A percentile compares a stretch with the other conserved stretches of the same genome.
phyloP scores from a whole-genome alignment of 1,140 invertebrate genomes.

The Micrasema minimum region DNA sequence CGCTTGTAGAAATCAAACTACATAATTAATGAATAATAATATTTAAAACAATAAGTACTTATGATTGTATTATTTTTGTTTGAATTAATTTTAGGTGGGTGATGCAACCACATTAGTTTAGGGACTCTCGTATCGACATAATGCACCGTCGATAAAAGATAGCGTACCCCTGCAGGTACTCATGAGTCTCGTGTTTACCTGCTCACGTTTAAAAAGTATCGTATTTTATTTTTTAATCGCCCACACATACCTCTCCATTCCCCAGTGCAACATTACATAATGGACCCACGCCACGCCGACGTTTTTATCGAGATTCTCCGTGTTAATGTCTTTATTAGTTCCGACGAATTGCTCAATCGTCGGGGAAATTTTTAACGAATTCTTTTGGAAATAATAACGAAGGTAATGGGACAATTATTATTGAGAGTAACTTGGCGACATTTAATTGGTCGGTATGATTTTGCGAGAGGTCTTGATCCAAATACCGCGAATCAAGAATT shows the following conservation, averaged over 20 bases:
- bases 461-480: too few relatives aligned
- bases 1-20: too few relatives aligned
- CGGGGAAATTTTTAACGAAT: conserved; percentile 18
- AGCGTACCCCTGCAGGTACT: not conserved
- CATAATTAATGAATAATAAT: too few relatives aligned
- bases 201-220: conserved; percentile 11
- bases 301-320: conserved; percentile 26
- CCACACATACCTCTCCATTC: conserved; percentile 5
- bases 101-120: too few relatives aligned
- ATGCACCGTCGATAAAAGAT: conserved; percentile 1
- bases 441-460: conserved; percentile 1
- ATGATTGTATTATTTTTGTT: too few relatives aligned
- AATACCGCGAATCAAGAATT: too few relatives aligned
- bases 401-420: conserved; percentile 6
- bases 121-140: not conserved
- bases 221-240: conserved; percentile 32
- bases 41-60: too few relatives aligned
- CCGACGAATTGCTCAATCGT: conserved; percentile 25
- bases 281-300: conserved; percentile 23
- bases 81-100: too few relatives aligned
- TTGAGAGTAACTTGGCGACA: conserved; percentile 3
- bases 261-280: conserved; percentile 19
- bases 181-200: conserved; percentile 17
- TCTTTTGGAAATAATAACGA: not conserved
- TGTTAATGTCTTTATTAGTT: conserved; percentile 36